Evolutionary conservation across 2,113 vertebrate species (phyloP).

Genomic region (Syngnathoides biaculeatus): DNA sequence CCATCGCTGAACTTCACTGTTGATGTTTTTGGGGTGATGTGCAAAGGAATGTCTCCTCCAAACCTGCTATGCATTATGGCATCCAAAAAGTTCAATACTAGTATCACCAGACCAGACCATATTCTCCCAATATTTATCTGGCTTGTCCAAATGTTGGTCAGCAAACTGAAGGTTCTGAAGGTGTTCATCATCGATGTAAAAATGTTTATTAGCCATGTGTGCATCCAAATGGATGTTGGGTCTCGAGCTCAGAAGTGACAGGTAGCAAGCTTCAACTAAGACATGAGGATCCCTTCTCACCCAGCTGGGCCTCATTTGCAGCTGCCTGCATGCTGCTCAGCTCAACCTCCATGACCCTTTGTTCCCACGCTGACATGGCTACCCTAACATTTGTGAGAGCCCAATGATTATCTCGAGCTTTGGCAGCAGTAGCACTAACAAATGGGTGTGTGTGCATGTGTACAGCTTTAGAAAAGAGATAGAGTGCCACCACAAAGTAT

Average conservation of each 20-base stretch:
- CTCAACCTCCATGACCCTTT: constrained; percentile 23
- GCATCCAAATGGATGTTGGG: constrained; percentile 37
- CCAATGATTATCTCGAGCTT: constrained; percentile 31
- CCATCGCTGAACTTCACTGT: no score
- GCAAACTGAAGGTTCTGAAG: background rate
- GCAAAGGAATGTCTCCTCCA: no score
- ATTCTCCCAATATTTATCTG: no score
- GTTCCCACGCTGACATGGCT: constrained; percentile 47
- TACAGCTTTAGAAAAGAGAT: background rate
- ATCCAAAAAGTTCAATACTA: no score
- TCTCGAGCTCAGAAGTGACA: constrained; percentile 23
- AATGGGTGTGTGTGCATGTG: background rate
- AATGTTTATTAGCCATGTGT: constrained; percentile 45
- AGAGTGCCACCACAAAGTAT: background rate
- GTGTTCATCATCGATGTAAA: constrained; percentile 10
- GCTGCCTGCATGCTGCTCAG: background rate
- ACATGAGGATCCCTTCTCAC: constrained; percentile 12
- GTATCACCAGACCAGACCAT: no score
- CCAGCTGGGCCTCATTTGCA: constrained; percentile 22
- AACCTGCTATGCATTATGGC: no score
- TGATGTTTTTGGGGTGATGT: no score
- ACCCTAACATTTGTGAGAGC: constrained; percentile 34
- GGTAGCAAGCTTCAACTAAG: constrained; percentile 12
- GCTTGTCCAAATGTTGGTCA: no score
- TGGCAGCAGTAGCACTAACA: background rate